A percentile compares a stretch with the other conserved stretches of the same genome.
These are phyloP conservation scores for Helleia helle DNA, from an alignment of 2,888 invertebrate genomes.

Conservation along the genomic window DNA sequence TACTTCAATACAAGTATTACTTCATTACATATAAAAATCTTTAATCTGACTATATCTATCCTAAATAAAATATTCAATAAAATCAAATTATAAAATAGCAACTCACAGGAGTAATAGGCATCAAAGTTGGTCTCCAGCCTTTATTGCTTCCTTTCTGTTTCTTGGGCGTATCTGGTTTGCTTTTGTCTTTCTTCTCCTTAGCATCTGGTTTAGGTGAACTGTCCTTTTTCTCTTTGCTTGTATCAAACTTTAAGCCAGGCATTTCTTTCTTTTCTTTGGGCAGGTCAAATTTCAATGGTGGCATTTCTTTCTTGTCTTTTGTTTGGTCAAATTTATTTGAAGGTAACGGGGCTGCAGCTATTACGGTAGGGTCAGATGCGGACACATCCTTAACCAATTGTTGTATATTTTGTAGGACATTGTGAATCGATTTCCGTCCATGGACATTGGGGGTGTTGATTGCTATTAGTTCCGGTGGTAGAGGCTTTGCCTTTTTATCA, in stretches of 20 bases:
- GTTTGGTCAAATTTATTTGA: slow-evolving; percentile 34
- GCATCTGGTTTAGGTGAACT: slow-evolving; percentile 25
- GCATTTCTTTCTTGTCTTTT: slow-evolving; percentile 35
- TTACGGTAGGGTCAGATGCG: slow-evolving; percentile 57
- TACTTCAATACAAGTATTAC: too few relatives aligned
- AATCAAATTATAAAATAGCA: too few relatives aligned
- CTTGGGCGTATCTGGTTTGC: slow-evolving; percentile 46
- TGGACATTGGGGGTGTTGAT: slow-evolving; percentile 67
- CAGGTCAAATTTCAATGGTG: slow-evolving; percentile 38
- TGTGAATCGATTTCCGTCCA: slow-evolving; percentile 60
- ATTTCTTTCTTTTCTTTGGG: slow-evolving; percentile 48
- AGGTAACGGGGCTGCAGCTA: slow-evolving; percentile 50
- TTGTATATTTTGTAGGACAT: slow-evolving; percentile 62
- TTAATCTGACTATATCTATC: too few relatives aligned
- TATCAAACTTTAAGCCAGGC: background rate
- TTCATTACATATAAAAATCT: too few relatives aligned
- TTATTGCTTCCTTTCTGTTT: slow-evolving; percentile 72
- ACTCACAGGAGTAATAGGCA: slow-evolving; percentile 76
- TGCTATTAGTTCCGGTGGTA: slow-evolving; percentile 75
- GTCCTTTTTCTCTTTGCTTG: background rate
- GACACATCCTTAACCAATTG: slow-evolving; percentile 64
- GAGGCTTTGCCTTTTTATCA: slow-evolving; percentile 41
- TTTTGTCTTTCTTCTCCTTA: slow-evolving; percentile 36
- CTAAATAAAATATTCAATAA: too few relatives aligned
- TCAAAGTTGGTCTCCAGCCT: slow-evolving; percentile 81